phyloP scores from a whole-genome alignment of 1,140 invertebrate species.

The Bombus waltoni region DNA sequence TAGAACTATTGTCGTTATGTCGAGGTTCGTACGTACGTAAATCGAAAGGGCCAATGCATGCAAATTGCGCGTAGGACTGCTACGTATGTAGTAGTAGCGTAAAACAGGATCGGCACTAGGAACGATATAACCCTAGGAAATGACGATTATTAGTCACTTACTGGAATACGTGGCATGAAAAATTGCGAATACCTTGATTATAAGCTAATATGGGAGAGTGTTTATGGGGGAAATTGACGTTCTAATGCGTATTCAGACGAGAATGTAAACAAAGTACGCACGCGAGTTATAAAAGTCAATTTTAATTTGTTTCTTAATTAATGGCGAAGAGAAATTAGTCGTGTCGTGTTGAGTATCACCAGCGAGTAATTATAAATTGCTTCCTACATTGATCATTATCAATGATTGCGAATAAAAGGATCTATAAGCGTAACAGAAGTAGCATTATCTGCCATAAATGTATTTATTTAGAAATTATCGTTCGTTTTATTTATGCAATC shows the following conservation, averaged over 20 bases:
- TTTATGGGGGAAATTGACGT: too few species aligned
- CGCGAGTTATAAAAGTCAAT: background rate
- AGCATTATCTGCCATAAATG: background rate
- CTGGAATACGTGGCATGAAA: background rate
- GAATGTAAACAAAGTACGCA: too few species aligned
- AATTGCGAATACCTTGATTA: background rate
- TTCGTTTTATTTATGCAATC: background rate
- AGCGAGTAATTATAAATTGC: too few species aligned
- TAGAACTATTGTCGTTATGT: constrained; percentile 22
- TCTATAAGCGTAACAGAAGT: background rate
- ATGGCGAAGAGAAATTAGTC: background rate
- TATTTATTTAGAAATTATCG: background rate
- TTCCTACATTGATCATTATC: too few species aligned
- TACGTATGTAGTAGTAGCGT: background rate
- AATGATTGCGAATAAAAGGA: background rate
- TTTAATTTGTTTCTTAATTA: background rate
- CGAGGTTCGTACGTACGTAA: constrained; percentile 13
- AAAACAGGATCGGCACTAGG: constrained; percentile 18
- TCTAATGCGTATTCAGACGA: too few species aligned
- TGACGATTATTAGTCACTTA: constrained; percentile 34
- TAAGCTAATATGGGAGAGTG: background rate
- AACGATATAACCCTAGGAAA: constrained; percentile 1
- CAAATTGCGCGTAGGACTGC: constrained; percentile 39
- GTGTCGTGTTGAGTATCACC: too few species aligned
- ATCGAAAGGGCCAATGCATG: constrained; percentile 25